Evolutionary conservation across 2,888 invertebrate species (phyloP), one percentile per base, ranked within the genome.

Genomic region (Seira musarum): DNA sequence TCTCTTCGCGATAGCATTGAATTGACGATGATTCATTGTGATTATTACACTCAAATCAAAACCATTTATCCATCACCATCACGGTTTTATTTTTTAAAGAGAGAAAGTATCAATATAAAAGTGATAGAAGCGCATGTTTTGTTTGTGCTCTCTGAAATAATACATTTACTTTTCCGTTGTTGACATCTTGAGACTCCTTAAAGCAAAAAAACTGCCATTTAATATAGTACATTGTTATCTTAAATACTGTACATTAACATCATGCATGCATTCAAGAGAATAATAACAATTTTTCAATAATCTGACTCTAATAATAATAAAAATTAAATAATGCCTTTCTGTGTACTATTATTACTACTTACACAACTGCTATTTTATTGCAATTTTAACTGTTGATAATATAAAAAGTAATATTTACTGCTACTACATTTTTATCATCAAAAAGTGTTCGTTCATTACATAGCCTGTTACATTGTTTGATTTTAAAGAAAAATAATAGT

Each of bases 201-300:
- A 79, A 79, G 79, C 79, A 79, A 79, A n/a, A n/a, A 67, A 72
- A 79, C 79, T 79, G 79, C 79, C 79, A 79, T 79, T 67, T 72
- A 72, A 57, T 68, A 72, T 65, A 72, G 49, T 49, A 49, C 49
- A 49, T 49, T 49, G 3, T 49, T 49, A 49, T 49, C 15, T 49
- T 30, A 30, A n/a, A 30, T 30, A 30, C 30, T 49, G 49, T 49
- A 49, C 49, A 49, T 49, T 49, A 49, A 49, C 49, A 49, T 49
- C 49, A n/a, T 49, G 49, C 49, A 49, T 49, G 49, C 49, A 49
- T 49, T 49, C 2, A 49, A 49, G 49, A 49, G 49, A 49, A 49
- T 49, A 49, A 49, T 49, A 49, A 49, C 49, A 49, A 49, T 2
- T n/a, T n/a, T n/a, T 49, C 49, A 49, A 49, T 49, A 49, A 49